These are phyloP conservation scores for Noctilio leporinus DNA, from an alignment of 2,113 vertebrate species.

Conservation along the genomic window DNA sequence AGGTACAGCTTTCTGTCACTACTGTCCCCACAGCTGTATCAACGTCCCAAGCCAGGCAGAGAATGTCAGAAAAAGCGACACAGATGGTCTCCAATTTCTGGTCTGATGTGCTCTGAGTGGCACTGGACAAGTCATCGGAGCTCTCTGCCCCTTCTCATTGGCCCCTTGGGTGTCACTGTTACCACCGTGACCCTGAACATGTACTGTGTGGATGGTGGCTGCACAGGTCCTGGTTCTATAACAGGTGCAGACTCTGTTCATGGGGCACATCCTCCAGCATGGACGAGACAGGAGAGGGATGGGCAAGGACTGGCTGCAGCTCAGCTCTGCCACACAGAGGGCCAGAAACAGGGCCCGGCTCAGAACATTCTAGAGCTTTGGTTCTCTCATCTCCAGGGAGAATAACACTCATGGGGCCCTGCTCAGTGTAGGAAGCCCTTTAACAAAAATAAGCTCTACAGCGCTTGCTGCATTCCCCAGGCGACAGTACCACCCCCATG, in stretches of 20 bases:
- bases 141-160: neutral
- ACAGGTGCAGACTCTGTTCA: too few species aligned
- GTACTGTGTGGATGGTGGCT: rapidly evolving
- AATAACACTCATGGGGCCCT: rapidly evolving
- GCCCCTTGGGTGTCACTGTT: rapidly evolving
- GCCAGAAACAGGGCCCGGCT: neutral
- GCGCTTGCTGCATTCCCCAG: rapidly evolving
- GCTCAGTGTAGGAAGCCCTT: neutral
- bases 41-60: neutral
- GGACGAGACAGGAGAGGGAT: rapidly evolving
- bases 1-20: neutral
- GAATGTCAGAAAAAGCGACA: neutral
- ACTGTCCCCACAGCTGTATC: rapidly evolving
- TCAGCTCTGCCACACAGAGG: rapidly evolving
- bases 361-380: neutral
- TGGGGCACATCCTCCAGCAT: rapidly evolving
- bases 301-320: rapidly evolving
- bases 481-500: neutral
- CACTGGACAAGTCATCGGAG: rapidly evolving
- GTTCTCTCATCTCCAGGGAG: neutral
- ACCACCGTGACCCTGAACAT: neutral
- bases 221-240: neutral
- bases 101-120: neutral
- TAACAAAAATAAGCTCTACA: rapidly evolving
- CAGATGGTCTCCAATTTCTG: neutral